A percentile compares a stretch with the other conserved stretches of the same genome.
These are phyloP conservation scores for Paramormyrops hopkinsi DNA, from an alignment of 2,797 vertebrate genomes.

Conservation along the genomic window DNA sequence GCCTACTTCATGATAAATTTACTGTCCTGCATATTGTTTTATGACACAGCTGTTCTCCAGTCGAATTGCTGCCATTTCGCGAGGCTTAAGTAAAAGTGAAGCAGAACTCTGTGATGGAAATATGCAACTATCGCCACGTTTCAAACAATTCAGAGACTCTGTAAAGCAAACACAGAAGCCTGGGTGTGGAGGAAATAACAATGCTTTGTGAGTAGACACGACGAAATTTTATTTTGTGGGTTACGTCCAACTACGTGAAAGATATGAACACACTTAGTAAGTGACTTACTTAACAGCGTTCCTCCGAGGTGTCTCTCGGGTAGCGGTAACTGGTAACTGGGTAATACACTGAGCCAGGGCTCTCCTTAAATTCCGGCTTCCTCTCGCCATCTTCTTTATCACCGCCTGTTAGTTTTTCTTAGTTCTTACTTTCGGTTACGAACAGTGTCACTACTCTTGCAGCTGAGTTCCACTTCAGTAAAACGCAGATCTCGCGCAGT, in stretches of 20 bases:
- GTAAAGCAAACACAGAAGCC: background rate
- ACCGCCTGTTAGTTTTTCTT: slow-evolving; percentile 20
- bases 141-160: background rate
- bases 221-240: background rate
- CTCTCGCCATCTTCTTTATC: slow-evolving; percentile 65
- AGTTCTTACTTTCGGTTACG: background rate
- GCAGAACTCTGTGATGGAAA: background rate
- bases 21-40: background rate
- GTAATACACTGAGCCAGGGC: slow-evolving; percentile 56
- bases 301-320: slow-evolving; percentile 46
- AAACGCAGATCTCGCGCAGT: background rate
- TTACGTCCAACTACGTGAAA: background rate
- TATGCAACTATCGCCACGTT: background rate
- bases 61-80: background rate
- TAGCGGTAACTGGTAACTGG: slow-evolving; percentile 44
- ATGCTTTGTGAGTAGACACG: background rate
- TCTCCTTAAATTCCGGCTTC: slow-evolving; percentile 50
- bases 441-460: background rate
- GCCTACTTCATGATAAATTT: background rate
- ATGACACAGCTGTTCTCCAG: background rate
- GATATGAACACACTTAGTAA: background rate
- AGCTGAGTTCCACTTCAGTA: background rate
- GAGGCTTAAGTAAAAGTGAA: background rate
- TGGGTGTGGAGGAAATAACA: background rate
- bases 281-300: slow-evolving; percentile 55